phyloP scores from a whole-genome alignment of 2,888 invertebrate species.

The Hirtodrosophila histrioides region DNA sequence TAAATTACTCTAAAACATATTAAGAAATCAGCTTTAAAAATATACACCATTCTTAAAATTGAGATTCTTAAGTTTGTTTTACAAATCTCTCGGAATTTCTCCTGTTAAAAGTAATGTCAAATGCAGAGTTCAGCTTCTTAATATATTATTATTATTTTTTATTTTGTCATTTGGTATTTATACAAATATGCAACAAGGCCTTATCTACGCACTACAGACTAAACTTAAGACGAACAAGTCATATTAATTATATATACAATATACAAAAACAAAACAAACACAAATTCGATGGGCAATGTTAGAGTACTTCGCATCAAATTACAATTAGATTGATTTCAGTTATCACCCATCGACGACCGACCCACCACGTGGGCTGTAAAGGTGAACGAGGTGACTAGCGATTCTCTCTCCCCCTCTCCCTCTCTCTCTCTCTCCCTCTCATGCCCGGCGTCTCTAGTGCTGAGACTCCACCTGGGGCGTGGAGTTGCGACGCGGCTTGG shows the following conservation, averaged over 20 bases:
- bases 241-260: constrained; percentile 32
- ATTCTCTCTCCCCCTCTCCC: constrained; percentile 18
- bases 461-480: constrained; percentile 78
- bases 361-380: constrained; percentile 24
- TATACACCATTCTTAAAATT: no score
- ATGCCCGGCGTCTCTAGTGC: constrained; percentile 53
- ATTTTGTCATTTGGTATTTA: constrained; percentile 34
- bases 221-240: constrained; percentile 46
- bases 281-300: constrained; percentile 31
- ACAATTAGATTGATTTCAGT: constrained; percentile 36
- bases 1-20: no score
- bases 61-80: no score
- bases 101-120: no score
- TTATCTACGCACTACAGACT: constrained; percentile 39
- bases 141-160: constrained; percentile 20
- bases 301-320: constrained; percentile 53
- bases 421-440: neutral
- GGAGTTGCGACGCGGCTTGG: constrained; percentile 72
- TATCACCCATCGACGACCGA: constrained; percentile 15
- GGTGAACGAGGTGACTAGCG: constrained; percentile 70
- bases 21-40: no score
- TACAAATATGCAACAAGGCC: constrained; percentile 37
- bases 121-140: constrained; percentile 9
- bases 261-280: constrained; percentile 50
- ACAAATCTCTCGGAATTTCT: no score